Percentiles rank a stretch among this genome's conserved stretches.
These are phyloP conservation scores for Lomographa bimaculata DNA, from an alignment of 2,888 invertebrate species.

Conservation along the genomic window DNA sequence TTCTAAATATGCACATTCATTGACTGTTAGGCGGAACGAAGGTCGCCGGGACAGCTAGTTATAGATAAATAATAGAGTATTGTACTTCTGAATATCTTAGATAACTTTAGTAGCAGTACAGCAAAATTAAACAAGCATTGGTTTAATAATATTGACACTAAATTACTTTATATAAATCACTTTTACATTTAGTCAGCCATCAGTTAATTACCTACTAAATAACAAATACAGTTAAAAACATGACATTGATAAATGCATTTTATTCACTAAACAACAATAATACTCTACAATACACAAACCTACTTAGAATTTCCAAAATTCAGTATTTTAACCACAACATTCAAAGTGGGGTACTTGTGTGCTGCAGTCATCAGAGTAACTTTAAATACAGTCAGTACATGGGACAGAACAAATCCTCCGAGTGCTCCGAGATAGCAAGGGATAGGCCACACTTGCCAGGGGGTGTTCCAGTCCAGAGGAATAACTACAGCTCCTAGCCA, in stretches of 20 bases:
- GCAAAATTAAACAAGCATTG: too few relatives aligned
- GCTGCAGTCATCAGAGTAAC: conserved; percentile 59
- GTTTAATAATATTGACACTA: too few relatives aligned
- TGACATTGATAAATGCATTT: conserved; percentile 1
- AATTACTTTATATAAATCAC: too few relatives aligned
- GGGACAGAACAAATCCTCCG: conserved; percentile 83
- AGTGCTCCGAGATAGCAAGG: conserved; percentile 88
- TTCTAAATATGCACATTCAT: too few relatives aligned
- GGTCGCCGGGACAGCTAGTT: too few relatives aligned
- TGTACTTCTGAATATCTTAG: too few relatives aligned
- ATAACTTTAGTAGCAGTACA: too few relatives aligned
- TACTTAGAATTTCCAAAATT: conserved; percentile 55
- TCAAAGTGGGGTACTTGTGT: conserved; percentile 62
- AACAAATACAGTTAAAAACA: too few relatives aligned
- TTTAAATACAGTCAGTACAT: conserved; percentile 80
- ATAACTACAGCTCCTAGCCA: conserved; percentile 94
- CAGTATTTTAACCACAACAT: conserved; percentile 54
- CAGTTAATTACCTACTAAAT: too few relatives aligned
- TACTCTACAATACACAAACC: conserved; percentile 16
- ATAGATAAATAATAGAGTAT: too few relatives aligned
- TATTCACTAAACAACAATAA: conserved; percentile 19
- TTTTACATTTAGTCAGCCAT: too few relatives aligned
- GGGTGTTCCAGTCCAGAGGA: conserved; percentile 95
- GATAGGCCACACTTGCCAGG: conserved; percentile 93
- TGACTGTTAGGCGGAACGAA: too few relatives aligned